These are phyloP conservation scores for Petrosia ficiformis DNA, from an alignment of 37 sponge, comb jelly and placozoan genomes.

Conservation along the genomic window DNA sequence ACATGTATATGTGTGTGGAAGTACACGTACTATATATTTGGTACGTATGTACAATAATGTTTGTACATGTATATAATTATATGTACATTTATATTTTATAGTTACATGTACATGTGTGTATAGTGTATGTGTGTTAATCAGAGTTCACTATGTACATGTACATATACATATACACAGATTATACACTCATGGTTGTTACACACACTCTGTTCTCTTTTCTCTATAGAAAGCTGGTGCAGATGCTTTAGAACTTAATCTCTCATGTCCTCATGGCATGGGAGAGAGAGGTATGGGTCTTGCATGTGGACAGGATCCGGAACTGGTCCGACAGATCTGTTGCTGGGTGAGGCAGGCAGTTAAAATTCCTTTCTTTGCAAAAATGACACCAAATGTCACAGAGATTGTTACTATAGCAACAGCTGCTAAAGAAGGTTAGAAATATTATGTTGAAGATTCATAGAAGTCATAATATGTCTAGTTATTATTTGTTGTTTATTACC, in stretches of 20 bases:
- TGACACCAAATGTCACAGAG: constrained; percentile 81
- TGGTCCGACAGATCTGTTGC: constrained; percentile 88
- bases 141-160: too few species aligned
- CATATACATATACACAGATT: background rate
- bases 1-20: too few species aligned
- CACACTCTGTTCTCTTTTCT: background rate
- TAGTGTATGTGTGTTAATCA: too few species aligned
- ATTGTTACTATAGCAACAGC: constrained; percentile 70
- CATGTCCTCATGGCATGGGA: constrained; percentile 98
- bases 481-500: background rate
- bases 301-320: constrained; percentile 89
- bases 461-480: background rate
- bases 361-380: constrained; percentile 95
- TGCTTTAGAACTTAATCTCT: constrained; percentile 94
- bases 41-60: too few species aligned
- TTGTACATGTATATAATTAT: too few species aligned
- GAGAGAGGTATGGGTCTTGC: constrained; percentile 96
- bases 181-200: background rate
- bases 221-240: constrained; percentile 84
- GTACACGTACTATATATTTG: too few species aligned
- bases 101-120: too few species aligned
- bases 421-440: constrained; percentile 70
- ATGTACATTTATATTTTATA: too few species aligned
- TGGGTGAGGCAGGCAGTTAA: constrained; percentile 87
- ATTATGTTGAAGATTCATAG: background rate